Conservation (phyloP, 92 coral and sea anemone genomes). For the Paramuricea clavata region DNA sequence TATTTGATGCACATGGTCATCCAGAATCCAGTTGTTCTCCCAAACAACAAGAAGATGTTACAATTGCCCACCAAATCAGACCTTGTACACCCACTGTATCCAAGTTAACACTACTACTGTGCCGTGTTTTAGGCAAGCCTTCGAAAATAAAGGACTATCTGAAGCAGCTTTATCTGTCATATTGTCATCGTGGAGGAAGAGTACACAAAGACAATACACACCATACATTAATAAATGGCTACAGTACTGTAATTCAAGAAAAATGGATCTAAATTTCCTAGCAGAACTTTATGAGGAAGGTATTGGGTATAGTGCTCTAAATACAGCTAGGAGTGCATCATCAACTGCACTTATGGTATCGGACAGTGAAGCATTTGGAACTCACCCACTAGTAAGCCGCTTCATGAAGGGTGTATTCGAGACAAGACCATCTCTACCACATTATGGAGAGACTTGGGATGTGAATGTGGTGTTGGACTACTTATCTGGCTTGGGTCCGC, state of each 20-base stretch:
- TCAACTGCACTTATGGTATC: no score
- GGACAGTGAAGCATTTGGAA: no score
- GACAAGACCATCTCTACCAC: no score
- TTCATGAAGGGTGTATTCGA: no score
- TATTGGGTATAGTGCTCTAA: not conserved
- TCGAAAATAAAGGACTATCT: slow-evolving; percentile 52
- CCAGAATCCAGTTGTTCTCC: slow-evolving; percentile 41
- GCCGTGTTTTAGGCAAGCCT: slow-evolving; percentile 57
- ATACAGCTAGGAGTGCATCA: not conserved
- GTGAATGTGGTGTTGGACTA: no score
- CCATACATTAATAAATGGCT: slow-evolving; percentile 46
- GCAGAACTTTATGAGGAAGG: not conserved
- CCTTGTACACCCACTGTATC: slow-evolving; percentile 62
- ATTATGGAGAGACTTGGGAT: no score
- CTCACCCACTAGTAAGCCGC: no score
- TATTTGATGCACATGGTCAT: slow-evolving; percentile 49
- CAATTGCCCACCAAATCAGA: slow-evolving; percentile 40
- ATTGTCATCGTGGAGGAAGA: slow-evolving; percentile 40
- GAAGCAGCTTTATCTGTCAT: slow-evolving; percentile 27
- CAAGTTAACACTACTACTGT: slow-evolving; percentile 36
- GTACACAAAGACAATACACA: slow-evolving; percentile 61
- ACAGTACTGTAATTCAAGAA: slow-evolving; percentile 51
- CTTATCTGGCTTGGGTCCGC: no score
- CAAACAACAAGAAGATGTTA: not conserved
- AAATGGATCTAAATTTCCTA: slow-evolving; percentile 28